Evolutionary conservation across 2,888 invertebrate species (phyloP), one percentile per base, ranked within the genome.

Genomic region (Eristalinus aeneus): DNA sequence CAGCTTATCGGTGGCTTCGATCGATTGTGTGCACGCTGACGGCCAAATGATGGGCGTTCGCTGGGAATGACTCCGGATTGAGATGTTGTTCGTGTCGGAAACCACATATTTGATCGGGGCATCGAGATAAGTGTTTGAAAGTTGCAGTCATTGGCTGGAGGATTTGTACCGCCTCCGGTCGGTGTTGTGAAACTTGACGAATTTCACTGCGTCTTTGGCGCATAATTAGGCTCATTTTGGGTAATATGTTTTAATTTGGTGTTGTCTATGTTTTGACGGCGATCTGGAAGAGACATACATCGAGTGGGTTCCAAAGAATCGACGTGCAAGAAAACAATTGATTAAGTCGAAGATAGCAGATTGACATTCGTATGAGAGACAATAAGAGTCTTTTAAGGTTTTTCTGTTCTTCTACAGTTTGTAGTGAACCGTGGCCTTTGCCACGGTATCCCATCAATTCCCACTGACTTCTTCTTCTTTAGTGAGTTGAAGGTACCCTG

Each of bases 21-120:
- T 85, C 84, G 79, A 74, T 65, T 61, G 68, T 71, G 79, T 65
- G 79, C 74, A 71, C 56, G 71, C 63, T 84, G 80, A 85, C 84
- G 76, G 84, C 76, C 84, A 85, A 85, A 85, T 85, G 84, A 85
- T 85, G 84, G 84, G 80, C 80, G 80, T 68, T 79, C 64, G 74
- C 31, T 64, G 73, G 63, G 61, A 63, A 8, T 56, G 56, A 3
- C 53, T 84, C 54, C 54, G 46, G 61, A 79, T 75, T 36, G 75
- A 84, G 79, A 67, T 79, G 79, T 65, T 10, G 20, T 31, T 5
- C 16, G 10, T 36, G 32, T 67, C 61, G 32, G 71, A 23, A 32
- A 46, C 46, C 46, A 71, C 67, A 72, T 72, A 80, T 76, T 63
- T 72, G 84, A 85, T 76, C 63, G 32, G 23, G 23, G 72, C 75